phyloP scores from a whole-genome alignment of 2,113 vertebrate species.

The Sapajus apella region DNA sequence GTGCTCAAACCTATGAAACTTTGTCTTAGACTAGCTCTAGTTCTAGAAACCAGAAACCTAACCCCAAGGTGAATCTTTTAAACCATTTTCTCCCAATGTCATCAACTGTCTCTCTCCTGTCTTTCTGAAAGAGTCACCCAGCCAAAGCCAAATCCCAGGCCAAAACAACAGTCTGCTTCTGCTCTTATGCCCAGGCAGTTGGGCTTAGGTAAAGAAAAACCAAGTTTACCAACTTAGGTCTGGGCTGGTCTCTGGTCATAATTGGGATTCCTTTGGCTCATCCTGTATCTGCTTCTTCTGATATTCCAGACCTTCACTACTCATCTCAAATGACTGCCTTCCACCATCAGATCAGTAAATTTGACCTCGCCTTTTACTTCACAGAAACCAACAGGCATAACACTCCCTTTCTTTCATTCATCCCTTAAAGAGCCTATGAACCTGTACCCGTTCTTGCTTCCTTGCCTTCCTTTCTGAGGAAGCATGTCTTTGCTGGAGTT shows the following conservation, averaged over 20 bases:
- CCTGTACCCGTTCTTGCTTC: neutral
- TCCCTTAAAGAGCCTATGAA: neutral
- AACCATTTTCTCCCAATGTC: neutral
- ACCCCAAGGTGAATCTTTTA: neutral
- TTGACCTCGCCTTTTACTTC: neutral
- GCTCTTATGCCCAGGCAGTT: neutral
- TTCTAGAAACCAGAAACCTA: neutral
- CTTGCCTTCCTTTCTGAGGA: neutral
- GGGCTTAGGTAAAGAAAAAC: neutral
- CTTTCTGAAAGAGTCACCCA: slow-evolving; percentile 23
- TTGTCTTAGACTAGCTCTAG: neutral
- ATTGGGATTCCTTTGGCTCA: neutral
- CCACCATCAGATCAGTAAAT: neutral
- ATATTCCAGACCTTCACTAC: neutral
- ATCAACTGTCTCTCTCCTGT: slow-evolving; percentile 7
- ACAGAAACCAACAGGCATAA: neutral
- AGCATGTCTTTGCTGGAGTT: neutral
- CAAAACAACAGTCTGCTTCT: neutral
- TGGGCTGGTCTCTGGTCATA: neutral
- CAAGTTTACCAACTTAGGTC: neutral
- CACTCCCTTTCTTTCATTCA: neutral
- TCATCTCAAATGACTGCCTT: neutral
- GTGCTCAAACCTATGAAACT: neutral
- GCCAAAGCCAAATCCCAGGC: neutral
- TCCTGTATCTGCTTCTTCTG: neutral